Conservation (phyloP, 1,140 invertebrate genomes). For the Microplitis mediator region DNA sequence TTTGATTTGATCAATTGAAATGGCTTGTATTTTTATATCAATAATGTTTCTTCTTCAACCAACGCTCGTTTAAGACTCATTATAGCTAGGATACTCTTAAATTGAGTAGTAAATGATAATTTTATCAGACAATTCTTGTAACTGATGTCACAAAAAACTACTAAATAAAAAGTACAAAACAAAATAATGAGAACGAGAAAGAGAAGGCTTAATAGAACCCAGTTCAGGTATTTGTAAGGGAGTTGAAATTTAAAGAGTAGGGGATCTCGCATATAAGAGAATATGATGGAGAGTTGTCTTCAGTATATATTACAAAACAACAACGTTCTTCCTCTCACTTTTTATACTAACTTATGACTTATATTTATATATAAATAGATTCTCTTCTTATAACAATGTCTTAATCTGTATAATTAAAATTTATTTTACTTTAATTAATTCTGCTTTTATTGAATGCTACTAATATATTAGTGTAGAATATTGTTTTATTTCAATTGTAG, state of each 20-base stretch:
- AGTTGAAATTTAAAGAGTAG: slow-evolving; percentile 46
- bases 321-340: slow-evolving; percentile 33
- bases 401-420: not conserved
- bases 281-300: slow-evolving; percentile 53
- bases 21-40: no score
- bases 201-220: slow-evolving; percentile 32
- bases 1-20: no score
- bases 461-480: no score
- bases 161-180: no score
- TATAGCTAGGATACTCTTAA: no score
- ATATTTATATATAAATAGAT: not conserved
- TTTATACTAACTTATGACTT: slow-evolving; percentile 1
- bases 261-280: slow-evolving; percentile 59
- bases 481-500: no score
- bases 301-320: slow-evolving; percentile 50
- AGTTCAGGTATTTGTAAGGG: slow-evolving; percentile 40
- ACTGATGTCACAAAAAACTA: no score
- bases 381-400: not conserved
- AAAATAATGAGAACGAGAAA: slow-evolving; percentile 3
- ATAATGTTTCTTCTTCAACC: no score
- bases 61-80: no score
- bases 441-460: not conserved
- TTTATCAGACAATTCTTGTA: no score
- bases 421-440: not conserved
- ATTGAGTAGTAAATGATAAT: no score